phyloP scores from a whole-genome alignment of 2,797 vertebrate species.

The Anniella stebbinsi region DNA sequence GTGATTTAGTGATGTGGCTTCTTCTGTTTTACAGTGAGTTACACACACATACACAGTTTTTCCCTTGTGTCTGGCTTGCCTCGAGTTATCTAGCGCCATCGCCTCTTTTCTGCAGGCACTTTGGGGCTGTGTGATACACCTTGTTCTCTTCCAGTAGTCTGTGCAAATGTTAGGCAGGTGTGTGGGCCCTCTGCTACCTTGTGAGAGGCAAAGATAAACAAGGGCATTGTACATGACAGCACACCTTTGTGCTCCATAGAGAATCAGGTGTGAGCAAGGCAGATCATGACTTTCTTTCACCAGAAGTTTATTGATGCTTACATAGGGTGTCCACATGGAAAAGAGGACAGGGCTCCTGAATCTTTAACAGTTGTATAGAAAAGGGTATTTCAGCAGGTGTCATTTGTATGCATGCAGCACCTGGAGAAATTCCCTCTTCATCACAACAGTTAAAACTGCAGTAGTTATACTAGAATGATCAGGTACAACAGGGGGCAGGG shows the following conservation, averaged over 20 bases:
- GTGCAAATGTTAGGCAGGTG: background rate
- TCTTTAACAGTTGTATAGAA: too few relatives aligned
- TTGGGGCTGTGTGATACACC: too few relatives aligned
- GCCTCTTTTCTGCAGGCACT: background rate
- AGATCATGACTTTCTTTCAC: background rate
- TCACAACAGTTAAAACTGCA: too few relatives aligned
- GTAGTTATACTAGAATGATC: too few relatives aligned
- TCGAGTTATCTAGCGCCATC: background rate
- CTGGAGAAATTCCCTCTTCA: too few relatives aligned
- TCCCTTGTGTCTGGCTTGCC: background rate
- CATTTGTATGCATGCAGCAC: too few relatives aligned
- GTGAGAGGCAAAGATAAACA: background rate
- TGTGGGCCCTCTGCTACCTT: too few relatives aligned
- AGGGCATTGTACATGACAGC: background rate
- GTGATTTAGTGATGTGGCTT: background rate
- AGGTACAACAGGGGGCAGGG: too few relatives aligned
- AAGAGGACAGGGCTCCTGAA: too few relatives aligned
- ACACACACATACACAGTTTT: background rate
- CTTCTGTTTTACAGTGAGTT: background rate
- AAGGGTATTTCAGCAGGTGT: too few relatives aligned
- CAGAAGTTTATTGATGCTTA: background rate
- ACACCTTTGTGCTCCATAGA: background rate
- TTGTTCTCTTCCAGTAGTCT: background rate
- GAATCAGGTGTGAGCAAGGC: background rate
- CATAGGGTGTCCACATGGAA: too few relatives aligned